Base-by-base conservation (phyloP, 1,140 invertebrate species). In the Ceratitis capitata region DNA sequence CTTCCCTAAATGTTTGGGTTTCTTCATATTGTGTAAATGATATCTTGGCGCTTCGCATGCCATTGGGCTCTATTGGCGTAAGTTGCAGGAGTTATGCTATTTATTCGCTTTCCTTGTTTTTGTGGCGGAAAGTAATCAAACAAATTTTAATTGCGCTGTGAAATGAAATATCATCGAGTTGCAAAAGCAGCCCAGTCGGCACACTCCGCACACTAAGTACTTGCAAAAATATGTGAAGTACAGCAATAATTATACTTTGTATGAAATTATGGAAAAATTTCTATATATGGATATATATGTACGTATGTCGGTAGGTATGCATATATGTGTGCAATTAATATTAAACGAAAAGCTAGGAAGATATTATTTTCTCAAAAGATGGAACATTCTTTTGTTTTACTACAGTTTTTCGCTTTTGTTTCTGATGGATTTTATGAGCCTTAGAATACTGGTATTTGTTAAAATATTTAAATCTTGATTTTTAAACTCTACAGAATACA, bases 91-190 rank as follows among this genome's bases (percentile, higher is more conserved):
- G 61, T 69, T 69, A 35, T 12, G 16, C 61, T 69, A 69, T 16
- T 35, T 6, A 35, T 69, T 69, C 32, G n/a, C 61, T 19, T 53
- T 69, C 32, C 39, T 35, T 69, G 61, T n/a, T 69, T 69, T 69
- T 69, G 29, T 29, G 26, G 61, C 61, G 61, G 61, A 69, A 69
- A 35, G 32, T 69, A 69, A 69, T 69, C 61, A 69, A 69, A 69
- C 61, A 69, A 69, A 69, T 69, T 69, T 69, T 69, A 69, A 69
- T 69, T 69, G 61, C 61, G 32, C 39, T 69, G 61, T 32, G 29
- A 69, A 69, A 69, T 69, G 61, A 69, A 69, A 69, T 69, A 69
- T 69, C 39, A 39, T 29, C 29, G 61, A 32, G 32, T 35, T 35
- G 61, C 4, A 39, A 32, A 69, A 32, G 32, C 32, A 69, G 32